Evolutionary conservation across 2,888 invertebrate species (phyloP).

Genomic region (Acleris cristana): DNA sequence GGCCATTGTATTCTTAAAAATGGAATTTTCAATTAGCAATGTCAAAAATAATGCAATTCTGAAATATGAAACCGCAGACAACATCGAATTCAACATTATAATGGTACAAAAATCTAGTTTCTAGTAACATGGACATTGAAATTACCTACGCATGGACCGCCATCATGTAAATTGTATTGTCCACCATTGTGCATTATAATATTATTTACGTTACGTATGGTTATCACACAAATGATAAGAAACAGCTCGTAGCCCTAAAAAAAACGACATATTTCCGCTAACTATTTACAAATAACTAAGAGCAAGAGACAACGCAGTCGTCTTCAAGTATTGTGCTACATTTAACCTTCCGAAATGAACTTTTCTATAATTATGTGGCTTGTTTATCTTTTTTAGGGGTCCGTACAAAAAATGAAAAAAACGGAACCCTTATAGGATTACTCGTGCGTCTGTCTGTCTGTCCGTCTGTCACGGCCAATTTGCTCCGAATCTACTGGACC

Average conservation of each 20-base stretch:
- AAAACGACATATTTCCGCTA: conserved; percentile 40
- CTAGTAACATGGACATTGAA: conserved; percentile 71
- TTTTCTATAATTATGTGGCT: no score
- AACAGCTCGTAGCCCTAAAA: conserved; percentile 52
- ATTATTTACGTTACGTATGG: conserved; percentile 65
- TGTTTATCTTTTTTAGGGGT: no score
- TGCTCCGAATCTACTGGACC: no score
- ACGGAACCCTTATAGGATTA: no score
- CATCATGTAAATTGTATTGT: conserved; percentile 75
- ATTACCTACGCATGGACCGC: conserved; percentile 77
- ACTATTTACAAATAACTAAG: conserved; percentile 37
- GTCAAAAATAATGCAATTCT: no score
- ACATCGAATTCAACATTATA: conserved; percentile 54
- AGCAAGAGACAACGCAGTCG: not conserved
- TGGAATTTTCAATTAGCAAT: no score
- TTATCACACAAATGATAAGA: conserved; percentile 64
- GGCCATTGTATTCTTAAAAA: not conserved
- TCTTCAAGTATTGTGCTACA: not conserved
- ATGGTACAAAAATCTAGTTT: conserved; percentile 70
- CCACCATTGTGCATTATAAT: conserved; percentile 76
- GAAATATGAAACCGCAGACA: conserved; percentile 51
- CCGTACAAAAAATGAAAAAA: no score
- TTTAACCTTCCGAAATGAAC: not conserved
- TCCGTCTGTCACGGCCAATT: no score
- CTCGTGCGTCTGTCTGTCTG: no score